These are phyloP conservation scores for Mesitornis unicolor DNA, from an alignment of 2,113 vertebrate species.

Conservation along the genomic window DNA sequence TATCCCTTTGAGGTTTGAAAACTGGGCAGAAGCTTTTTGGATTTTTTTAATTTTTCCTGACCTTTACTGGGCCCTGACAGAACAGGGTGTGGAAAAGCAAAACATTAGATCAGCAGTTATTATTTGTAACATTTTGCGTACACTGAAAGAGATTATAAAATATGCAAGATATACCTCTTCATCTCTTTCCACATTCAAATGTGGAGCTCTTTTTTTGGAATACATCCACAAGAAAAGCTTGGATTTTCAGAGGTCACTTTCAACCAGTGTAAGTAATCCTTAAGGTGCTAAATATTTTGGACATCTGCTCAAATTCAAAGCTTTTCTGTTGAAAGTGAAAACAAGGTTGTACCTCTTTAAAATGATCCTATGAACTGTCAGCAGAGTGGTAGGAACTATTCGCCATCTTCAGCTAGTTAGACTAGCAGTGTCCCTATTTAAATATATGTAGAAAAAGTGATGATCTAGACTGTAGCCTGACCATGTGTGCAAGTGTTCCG, in stretches of 20 bases:
- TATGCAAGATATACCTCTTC: background rate
- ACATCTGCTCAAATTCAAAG: background rate
- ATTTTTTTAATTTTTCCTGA: background rate
- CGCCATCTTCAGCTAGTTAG: background rate
- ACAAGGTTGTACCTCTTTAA: background rate
- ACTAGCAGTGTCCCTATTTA: background rate
- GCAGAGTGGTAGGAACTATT: background rate
- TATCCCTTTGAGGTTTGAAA: background rate
- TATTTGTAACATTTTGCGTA: background rate
- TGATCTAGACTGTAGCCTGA: background rate
- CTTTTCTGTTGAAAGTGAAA: background rate
- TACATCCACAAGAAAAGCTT: background rate
- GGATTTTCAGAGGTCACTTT: background rate
- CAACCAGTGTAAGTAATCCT: background rate
- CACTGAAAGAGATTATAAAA: background rate
- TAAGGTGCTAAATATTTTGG: background rate
- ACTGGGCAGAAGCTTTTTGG: accelerated
- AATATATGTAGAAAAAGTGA: background rate
- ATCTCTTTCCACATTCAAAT: background rate
- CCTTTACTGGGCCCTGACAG: background rate
- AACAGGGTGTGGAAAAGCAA: background rate
- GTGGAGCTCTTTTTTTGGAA: background rate
- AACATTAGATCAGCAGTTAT: background rate
- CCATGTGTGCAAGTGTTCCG: background rate
- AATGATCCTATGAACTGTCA: background rate